Percentiles rank a stretch among this genome's conserved stretches.
Conservation (phyloP, 1,140 invertebrate species). For the Caenorhabditis brenneri region DNA sequence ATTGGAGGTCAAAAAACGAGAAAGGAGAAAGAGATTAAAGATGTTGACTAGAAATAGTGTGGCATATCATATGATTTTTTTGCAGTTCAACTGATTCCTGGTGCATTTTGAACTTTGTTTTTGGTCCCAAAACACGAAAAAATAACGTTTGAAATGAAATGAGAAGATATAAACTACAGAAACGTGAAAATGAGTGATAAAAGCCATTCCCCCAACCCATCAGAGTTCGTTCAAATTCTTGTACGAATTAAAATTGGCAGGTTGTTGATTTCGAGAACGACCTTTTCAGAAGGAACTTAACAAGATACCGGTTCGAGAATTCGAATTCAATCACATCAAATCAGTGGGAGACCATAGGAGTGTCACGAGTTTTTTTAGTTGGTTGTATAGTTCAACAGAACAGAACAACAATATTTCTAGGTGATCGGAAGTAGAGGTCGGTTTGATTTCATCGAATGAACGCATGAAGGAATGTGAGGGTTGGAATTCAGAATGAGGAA, state of each 20-base stretch:
- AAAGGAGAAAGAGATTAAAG: conserved; percentile 11
- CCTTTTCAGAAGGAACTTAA: not conserved
- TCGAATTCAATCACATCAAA: not conserved
- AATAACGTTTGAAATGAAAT: not conserved
- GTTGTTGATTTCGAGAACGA: not conserved
- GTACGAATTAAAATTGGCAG: not conserved
- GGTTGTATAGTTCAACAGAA: not conserved
- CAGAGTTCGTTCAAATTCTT: not conserved
- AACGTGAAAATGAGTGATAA: no score
- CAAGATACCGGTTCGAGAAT: not conserved
- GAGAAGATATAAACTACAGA: no score
- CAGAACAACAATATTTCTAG: not conserved
- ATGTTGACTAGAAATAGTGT: not conserved
- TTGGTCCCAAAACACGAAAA: not conserved
- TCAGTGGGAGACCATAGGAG: not conserved
- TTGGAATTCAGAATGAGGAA: no score
- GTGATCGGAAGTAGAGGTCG: not conserved
- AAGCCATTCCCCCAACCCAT: no score
- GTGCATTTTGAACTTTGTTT: not conserved
- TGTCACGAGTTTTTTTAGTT: not conserved
- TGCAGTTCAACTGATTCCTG: not conserved
- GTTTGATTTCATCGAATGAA: no score
- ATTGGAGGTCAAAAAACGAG: not conserved
- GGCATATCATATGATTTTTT: conserved; percentile 17
- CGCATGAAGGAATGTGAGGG: no score